phyloP scores from a whole-genome alignment of 1,140 invertebrate species.

The Trichonephila clavata region DNA sequence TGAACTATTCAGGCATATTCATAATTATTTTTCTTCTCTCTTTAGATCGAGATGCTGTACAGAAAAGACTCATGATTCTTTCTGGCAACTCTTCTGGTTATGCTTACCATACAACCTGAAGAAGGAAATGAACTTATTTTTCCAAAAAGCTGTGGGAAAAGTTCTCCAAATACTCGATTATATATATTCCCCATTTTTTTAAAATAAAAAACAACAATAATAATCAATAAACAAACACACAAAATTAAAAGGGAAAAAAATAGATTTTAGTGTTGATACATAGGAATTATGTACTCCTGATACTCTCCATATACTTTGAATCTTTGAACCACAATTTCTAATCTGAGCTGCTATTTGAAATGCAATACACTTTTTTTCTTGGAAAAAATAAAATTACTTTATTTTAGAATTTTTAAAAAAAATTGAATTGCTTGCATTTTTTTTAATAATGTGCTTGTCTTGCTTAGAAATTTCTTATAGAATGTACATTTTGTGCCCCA shows the following conservation, averaged over 20 bases:
- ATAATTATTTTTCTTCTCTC: background rate
- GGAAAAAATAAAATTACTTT: background rate
- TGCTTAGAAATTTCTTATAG: constrained; percentile 17
- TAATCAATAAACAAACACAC: background rate
- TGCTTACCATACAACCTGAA: constrained; percentile 58
- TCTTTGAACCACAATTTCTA: constrained; percentile 21
- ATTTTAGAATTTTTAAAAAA: background rate
- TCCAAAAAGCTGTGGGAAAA: background rate
- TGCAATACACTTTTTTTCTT: background rate
- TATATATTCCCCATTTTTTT: constrained; percentile 31
- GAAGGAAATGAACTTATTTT: background rate
- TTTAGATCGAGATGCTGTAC: constrained; percentile 68
- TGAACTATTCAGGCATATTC: background rate
- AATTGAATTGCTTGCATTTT: background rate
- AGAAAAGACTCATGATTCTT: constrained; percentile 57
- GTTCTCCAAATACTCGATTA: background rate
- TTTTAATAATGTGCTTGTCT: background rate
- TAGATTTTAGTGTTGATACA: constrained; percentile 30
- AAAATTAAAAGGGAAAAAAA: background rate
- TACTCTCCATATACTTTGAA: constrained; percentile 18
- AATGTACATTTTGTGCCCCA: background rate
- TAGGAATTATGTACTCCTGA: constrained; percentile 6
- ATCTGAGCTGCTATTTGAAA: constrained; percentile 19
- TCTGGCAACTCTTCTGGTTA: constrained; percentile 57
- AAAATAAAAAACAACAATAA: background rate